phyloP scores from a whole-genome alignment of 1,140 invertebrate genomes.

The Choristoneura fumiferana region DNA sequence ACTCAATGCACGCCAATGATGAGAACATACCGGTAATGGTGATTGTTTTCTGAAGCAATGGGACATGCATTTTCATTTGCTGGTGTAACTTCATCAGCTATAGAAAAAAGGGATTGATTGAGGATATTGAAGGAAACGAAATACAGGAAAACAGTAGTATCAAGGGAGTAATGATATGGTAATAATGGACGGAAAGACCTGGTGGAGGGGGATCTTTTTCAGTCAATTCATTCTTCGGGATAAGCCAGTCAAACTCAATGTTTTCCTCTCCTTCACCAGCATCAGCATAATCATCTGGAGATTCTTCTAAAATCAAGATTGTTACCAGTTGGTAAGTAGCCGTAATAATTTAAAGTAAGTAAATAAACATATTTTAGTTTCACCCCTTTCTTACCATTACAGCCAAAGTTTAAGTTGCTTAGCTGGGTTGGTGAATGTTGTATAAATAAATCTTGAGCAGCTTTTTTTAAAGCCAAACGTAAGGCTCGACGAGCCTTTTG shows the following conservation, averaged over 20 bases:
- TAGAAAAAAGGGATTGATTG: not conserved
- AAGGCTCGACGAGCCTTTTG: constrained; percentile 64
- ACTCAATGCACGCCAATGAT: too few species aligned
- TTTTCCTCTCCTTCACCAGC: constrained; percentile 59
- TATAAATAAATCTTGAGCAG: constrained; percentile 51
- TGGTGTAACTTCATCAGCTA: not conserved
- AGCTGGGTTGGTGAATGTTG: constrained; percentile 45
- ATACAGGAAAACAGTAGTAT: constrained; percentile 25
- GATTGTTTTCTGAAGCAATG: not conserved
- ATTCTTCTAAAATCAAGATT: constrained; percentile 31
- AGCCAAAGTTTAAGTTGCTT: constrained; percentile 38
- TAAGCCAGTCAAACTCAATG: constrained; percentile 57
- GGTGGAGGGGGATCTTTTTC: constrained; percentile 34
- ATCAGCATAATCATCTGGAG: constrained; percentile 51
- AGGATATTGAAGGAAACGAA: constrained; percentile 26
- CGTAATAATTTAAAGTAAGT: too few species aligned
- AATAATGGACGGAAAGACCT: constrained; percentile 41
- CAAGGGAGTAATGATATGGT: constrained; percentile 21
- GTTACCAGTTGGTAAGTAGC: too few species aligned
- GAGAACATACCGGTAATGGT: constrained; percentile 4
- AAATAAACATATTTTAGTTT: constrained; percentile 9
- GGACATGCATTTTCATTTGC: not conserved
- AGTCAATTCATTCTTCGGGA: constrained; percentile 37
- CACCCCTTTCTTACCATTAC: constrained; percentile 42
- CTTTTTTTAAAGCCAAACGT: constrained; percentile 59